A percentile compares a stretch with the other conserved stretches of the same genome.
phyloP scores from a whole-genome alignment of 2,113 vertebrate species.

The Rhadina sibilatrix region DNA sequence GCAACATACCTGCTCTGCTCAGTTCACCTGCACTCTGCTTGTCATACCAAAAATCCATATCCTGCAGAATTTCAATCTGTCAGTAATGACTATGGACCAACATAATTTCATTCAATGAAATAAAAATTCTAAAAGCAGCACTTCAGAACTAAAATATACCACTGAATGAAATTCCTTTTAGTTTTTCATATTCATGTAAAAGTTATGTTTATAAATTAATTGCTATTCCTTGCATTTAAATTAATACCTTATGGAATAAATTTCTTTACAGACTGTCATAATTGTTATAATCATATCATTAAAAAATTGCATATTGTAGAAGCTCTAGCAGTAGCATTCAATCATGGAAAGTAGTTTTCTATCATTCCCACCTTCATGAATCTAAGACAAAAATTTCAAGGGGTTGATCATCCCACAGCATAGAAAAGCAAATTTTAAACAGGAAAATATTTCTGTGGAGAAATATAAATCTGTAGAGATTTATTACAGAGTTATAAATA shows the following conservation, averaged over 20 bases:
- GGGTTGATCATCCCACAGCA: neutral
- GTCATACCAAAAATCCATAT: neutral
- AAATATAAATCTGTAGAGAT: neutral
- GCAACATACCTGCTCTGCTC: neutral
- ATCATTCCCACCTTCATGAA: neutral
- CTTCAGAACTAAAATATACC: neutral
- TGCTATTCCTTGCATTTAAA: neutral
- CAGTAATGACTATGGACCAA: neutral
- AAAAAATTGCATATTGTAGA: neutral
- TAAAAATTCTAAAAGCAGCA: neutral
- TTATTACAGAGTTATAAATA: neutral
- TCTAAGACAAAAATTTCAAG: neutral
- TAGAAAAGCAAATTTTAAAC: neutral
- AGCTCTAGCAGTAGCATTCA: neutral
- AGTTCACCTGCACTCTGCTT: neutral
- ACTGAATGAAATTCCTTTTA: neutral
- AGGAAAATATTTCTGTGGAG: neutral
- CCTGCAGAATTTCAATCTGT: neutral
- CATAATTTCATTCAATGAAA: neutral
- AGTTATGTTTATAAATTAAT: neutral
- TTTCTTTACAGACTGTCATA: neutral
- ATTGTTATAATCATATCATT: neutral
- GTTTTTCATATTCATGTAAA: constrained; percentile 4
- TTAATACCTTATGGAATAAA: neutral
- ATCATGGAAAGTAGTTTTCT: neutral